Percentiles rank a stretch among this genome's conserved stretches.
These are phyloP conservation scores for Dascillus cervinus DNA, from an alignment of 2,888 invertebrate species.

Conservation along the genomic window DNA sequence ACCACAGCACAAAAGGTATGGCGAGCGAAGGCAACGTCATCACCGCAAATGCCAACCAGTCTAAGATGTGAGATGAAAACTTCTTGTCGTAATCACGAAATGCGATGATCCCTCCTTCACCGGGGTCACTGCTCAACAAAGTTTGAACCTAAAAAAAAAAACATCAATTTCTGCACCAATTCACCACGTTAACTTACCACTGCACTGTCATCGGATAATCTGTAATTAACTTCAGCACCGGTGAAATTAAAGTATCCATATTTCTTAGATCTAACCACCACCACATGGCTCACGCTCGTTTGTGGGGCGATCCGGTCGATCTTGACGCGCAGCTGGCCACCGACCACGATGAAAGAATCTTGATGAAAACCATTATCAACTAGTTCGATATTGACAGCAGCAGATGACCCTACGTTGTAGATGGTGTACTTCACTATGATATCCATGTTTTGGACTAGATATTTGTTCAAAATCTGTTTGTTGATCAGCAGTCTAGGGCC, in stretches of 20 bases:
- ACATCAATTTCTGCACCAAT: neutral
- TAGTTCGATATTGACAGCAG: constrained; percentile 82
- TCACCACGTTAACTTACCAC: constrained; percentile 46
- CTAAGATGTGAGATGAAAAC: constrained; percentile 94
- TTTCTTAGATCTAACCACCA: constrained; percentile 82
- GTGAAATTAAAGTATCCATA: constrained; percentile 97
- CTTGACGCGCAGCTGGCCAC: constrained; percentile 73
- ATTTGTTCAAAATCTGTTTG: constrained; percentile 92
- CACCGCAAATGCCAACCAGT: constrained; percentile 94
- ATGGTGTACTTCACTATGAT: constrained; percentile 91
- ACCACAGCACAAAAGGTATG: constrained; percentile 93
- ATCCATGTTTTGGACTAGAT: constrained; percentile 94
- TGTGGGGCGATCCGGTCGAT: constrained; percentile 89
- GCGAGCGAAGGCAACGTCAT: constrained; percentile 93
- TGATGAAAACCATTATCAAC: constrained; percentile 89
- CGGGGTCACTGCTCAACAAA: constrained; percentile 79
- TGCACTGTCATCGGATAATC: constrained; percentile 72
- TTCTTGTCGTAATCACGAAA: constrained; percentile 91
- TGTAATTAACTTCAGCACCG: constrained; percentile 87
- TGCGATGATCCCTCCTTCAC: constrained; percentile 90
- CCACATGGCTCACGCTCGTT: constrained; percentile 88
- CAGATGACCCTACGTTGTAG: constrained; percentile 86
- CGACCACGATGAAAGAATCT: constrained; percentile 82
- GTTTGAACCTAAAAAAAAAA: constrained; percentile 56
- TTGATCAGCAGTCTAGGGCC: constrained; percentile 80